Evolutionary conservation across 2,113 vertebrate species (phyloP), one percentile per base, ranked within the genome.

Genomic region (Nematolebias whitei): DNA sequence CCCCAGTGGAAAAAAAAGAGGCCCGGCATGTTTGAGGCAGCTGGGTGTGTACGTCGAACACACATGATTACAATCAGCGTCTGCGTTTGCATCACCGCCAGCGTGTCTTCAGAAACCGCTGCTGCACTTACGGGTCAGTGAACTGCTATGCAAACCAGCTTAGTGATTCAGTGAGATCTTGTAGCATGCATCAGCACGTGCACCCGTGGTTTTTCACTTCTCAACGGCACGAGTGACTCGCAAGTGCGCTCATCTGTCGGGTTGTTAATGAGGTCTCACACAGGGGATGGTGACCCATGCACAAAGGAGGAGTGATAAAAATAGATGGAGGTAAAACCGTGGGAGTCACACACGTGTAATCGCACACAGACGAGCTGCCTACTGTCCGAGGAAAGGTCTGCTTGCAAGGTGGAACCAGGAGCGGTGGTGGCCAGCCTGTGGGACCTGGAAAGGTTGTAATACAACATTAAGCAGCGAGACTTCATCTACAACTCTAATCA

Each of bases 401-500:
- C 76, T 81, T 80, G 72, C 74, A 78, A 32, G 48, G 62, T 47
- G 43, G 83, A 60, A 82, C 52, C 83, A 69, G 76, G 76, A 85
- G 66, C 56, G 14, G 71, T 16, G 68, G 71, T 35, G 65, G 75
- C 56, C 44, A 35, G 51, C 75, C 82, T 76, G 70, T 54, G 71
- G 68, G 54, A 90, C 83, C 86, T 79, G 82, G 51, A 85, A 75
- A 83, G 77, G 80, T 84, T 75, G 71, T 48, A 80, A 77, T 54
- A 51, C 7, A 83, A 85, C 75, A 78, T 68, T 87, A 51, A 87
- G 65, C 26, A 35, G 48, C 26, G 67, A 80, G 24, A 67, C 74
- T 58, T 48, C 59, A 74, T 47, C 51, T 7, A 2, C 50, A 77
- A 14, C 18, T 26, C 38, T 26, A 47, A 29, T 29, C 22, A 57